A percentile compares a stretch with the other conserved stretches of the same genome.
Evolutionary conservation across 2,113 vertebrate genomes (phyloP).

Genomic region (Podarcis cretensis): DNA sequence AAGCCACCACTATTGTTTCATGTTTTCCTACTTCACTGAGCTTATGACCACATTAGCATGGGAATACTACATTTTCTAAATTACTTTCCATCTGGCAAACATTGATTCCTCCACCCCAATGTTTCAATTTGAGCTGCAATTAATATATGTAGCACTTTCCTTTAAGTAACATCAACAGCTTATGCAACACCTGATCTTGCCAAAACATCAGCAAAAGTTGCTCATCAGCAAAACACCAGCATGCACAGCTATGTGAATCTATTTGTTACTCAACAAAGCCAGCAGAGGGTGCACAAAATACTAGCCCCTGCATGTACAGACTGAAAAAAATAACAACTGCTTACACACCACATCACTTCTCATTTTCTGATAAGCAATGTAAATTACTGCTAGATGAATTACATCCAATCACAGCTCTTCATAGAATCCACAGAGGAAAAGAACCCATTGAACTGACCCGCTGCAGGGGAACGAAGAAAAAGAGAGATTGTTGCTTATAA

Average conservation of each 20-base stretch:
- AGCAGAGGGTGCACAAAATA: slow-evolving; percentile 55
- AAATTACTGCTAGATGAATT: slow-evolving; percentile 62
- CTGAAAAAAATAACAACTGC: slow-evolving; percentile 43
- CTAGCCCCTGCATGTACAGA: slow-evolving; percentile 43
- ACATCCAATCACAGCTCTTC: slow-evolving; percentile 49
- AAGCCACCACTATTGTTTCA: background rate
- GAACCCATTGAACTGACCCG: slow-evolving; percentile 50
- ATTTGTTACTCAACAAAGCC: slow-evolving; percentile 45
- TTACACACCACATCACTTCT: slow-evolving; percentile 5
- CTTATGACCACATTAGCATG: slow-evolving; percentile 28
- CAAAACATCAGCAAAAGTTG: slow-evolving; percentile 38
- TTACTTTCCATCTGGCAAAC: slow-evolving; percentile 29
- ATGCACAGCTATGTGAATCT: slow-evolving; percentile 41
- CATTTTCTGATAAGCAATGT: slow-evolving; percentile 1
- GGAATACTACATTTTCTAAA: slow-evolving; percentile 44
- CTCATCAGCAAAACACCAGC: slow-evolving; percentile 38
- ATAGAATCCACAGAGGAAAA: slow-evolving; percentile 54
- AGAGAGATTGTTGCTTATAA: slow-evolving; percentile 48
- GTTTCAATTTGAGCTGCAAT: slow-evolving; percentile 18
- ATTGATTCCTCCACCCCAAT: slow-evolving; percentile 18
- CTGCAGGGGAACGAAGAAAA: slow-evolving; percentile 53
- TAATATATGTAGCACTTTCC: slow-evolving; percentile 41
- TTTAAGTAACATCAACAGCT: slow-evolving; percentile 36
- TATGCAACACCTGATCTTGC: slow-evolving; percentile 17
- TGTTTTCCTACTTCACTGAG: slow-evolving; percentile 12